Base-by-base conservation (phyloP, 1,140 invertebrate genomes). In the Penaeus indicus region DNA sequence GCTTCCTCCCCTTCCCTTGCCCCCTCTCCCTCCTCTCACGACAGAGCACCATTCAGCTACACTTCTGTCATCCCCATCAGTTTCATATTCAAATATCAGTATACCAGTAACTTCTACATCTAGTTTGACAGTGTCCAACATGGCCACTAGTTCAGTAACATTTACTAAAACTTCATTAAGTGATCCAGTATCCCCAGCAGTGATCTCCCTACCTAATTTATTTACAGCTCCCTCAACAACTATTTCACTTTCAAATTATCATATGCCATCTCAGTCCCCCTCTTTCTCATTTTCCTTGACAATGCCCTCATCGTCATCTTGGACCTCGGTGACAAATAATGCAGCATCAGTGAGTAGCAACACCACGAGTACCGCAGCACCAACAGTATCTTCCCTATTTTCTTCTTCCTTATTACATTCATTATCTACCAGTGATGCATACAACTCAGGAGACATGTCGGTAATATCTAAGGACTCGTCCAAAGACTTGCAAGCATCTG, bases 211-310 rank as follows among this genome's bases (percentile, higher is more conserved):
- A 67, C 54, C 81, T 18, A 62, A 27, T 42, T 64, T 54, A 13
- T 54, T 54, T 54, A 54, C 61, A 83, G 62, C 38, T 62, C 62
- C 61, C 18, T 62, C 13, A 22, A 22, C 63, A 25, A 69, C 22
- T 84, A 64, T 67, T 69, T 42, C 38, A 67, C 61, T 47, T 18
- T 69, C n/a, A 25, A 47, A 27, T 32, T n/a, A 60, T 27, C 25
- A 32, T 32, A n/a, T 38, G n/a, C 38, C 80, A 3, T 82, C 80
- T 62, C 84, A 79, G 25, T 62, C 60, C 11, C 84, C 54, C 0
- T 79, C 47, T 38, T 88, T 88, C 64, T 88, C 87, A n/a, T 88
- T 88, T 78, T 88, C 87, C 27, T 64, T 88, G 67, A 88, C 87
- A 79, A 47, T 61, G 42, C 87, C 87, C 5, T 84, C 54, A 11